Evolutionary conservation across 1,140 invertebrate species (phyloP), one percentile per base, ranked within the genome.

Genomic region (Hypsibius dujardini): DNA sequence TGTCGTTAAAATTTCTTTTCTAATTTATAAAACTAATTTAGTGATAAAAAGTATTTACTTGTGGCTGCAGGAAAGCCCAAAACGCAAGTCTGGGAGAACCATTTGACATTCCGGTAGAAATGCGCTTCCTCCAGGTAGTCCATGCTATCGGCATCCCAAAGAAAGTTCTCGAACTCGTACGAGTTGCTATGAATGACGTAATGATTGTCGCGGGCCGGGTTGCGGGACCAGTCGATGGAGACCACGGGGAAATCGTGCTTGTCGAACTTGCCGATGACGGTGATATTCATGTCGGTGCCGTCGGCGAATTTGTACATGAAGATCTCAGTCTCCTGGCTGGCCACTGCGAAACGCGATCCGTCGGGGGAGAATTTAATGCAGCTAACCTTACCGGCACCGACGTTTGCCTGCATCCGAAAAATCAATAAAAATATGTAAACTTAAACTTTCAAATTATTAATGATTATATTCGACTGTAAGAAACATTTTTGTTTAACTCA

Each of bases 171-270:
- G 42, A 67, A 67, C 12, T 67, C 12, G 42, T 67, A 67, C 3
- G 62, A 67, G 45, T 67, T 67, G 62, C 62, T 67, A 45, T 67
- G 62, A 45, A 67, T 67, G 42, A 67, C 62, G 62, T 67, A 67
- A 42, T 67, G 62, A 15, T 42, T 42, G 42, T 67, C 62, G 12
- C 62, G 62, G 12, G 62, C 62, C 12, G 62, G 62, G 42, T 67
- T 67, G 62, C 62, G 62, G 12, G 62, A 67, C 62, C 62, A 67
- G 62, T 67, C 62, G 42, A 67, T 45, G 62, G 62, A 12, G 12
- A 67, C 42, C 12, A 45, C 12, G 12, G 62, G 62, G 45, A 15
- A 67, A 42, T 67, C 62, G 62, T 67, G 62, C 42, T 67, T 67
- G 62, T 67, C 62, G 62, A 67, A 67, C 42, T 67, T 67, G 12